Percentiles rank a stretch among this genome's conserved stretches.
These are phyloP conservation scores for Noturus placidus DNA, from an alignment of 2,113 vertebrate genomes.

Conservation along the genomic window DNA sequence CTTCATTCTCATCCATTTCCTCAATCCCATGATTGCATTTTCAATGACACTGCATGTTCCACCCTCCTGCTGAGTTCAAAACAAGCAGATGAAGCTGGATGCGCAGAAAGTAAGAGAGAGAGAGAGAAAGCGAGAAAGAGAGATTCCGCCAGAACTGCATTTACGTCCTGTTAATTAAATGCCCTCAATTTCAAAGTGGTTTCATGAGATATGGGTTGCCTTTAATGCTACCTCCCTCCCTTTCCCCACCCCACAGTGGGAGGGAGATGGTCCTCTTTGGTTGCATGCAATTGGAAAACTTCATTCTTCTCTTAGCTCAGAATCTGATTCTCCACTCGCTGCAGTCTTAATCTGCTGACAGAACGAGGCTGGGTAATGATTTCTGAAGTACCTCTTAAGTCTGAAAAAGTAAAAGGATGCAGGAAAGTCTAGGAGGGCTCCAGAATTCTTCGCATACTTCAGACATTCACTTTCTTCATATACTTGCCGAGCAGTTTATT, in stretches of 20 bases:
- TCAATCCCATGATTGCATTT: conserved; percentile 59
- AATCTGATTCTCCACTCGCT: neutral
- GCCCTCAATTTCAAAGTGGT: conserved; percentile 1
- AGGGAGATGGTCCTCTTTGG: neutral
- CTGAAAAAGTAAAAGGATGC: neutral
- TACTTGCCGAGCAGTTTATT: neutral
- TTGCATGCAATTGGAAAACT: conserved; percentile 1
- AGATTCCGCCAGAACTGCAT: conserved; percentile 48
- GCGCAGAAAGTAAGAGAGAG: conserved; percentile 20
- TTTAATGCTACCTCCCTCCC: neutral
- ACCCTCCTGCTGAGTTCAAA: conserved; percentile 56
- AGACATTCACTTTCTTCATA: neutral
- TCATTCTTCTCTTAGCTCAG: neutral
- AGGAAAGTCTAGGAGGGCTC: neutral
- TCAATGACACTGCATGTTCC: conserved; percentile 49
- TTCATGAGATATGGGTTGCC: conserved; percentile 1
- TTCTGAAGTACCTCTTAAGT: conserved; percentile 27
- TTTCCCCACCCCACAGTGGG: neutral
- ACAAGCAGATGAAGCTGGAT: neutral
- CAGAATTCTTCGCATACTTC: neutral
- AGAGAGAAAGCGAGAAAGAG: neutral
- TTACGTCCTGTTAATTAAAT: conserved; percentile 19
- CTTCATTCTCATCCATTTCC: neutral
- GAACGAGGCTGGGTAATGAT: conserved; percentile 3
- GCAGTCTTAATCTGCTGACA: conserved; percentile 29